Evolutionary conservation across 2,113 vertebrate genomes (phyloP).

Genomic region (Colinus virginianus): DNA sequence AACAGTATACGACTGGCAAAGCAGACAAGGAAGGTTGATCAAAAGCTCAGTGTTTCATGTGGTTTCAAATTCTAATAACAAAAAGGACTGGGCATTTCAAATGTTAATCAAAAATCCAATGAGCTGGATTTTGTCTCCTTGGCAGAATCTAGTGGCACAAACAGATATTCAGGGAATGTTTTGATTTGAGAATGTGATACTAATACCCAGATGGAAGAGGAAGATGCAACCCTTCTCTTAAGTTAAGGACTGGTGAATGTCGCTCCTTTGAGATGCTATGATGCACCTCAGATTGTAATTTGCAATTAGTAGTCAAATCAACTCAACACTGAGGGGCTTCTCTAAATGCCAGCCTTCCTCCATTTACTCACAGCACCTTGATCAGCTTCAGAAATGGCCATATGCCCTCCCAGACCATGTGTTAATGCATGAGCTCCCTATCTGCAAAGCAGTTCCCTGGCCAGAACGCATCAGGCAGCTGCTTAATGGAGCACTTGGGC

Average conservation of each 20-base stretch:
- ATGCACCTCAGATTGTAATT: not conserved
- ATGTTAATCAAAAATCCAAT: not conserved
- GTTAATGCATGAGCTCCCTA: not conserved
- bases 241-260: not conserved
- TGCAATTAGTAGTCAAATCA: not conserved
- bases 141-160: conserved; percentile 4
- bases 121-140: not conserved
- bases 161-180: not conserved
- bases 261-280: not conserved
- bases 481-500: rapidly evolving
- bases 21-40: conserved; percentile 31
- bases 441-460: not conserved
- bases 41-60: not conserved
- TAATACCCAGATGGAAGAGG: not conserved
- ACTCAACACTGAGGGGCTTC: not conserved
- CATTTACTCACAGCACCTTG: not conserved
- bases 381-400: not conserved
- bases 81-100: conserved; percentile 10
- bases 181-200: not conserved
- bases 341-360: not conserved
- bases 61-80: conserved; percentile 56
- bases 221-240: not conserved
- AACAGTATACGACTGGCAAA: conserved; percentile 44
- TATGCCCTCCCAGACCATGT: not conserved
- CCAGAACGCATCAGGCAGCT: not conserved